phyloP scores from a whole-genome alignment of 2,113 vertebrate species.

The Sinocyclocheilus grahami region DNA sequence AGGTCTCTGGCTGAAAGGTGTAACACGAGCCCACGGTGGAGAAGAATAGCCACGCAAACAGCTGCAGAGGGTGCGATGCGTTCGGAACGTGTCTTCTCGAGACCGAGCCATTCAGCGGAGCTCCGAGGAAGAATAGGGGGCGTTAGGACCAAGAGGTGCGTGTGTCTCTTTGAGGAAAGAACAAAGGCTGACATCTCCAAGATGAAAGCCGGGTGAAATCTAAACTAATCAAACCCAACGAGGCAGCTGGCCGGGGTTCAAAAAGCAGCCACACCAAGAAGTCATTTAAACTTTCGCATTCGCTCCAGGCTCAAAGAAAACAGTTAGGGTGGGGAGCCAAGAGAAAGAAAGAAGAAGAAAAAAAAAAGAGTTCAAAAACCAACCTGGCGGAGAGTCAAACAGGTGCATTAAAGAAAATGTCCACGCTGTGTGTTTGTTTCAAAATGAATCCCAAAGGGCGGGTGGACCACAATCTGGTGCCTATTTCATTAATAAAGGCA shows the following conservation, averaged over 20 bases:
- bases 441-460: conserved; percentile 46
- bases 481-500: conserved; percentile 49
- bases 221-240: conserved; percentile 83
- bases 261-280: conserved; percentile 76
- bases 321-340: conserved; percentile 58
- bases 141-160: conserved; percentile 64
- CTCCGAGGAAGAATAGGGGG: conserved; percentile 52
- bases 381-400: conserved; percentile 86
- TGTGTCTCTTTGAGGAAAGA: conserved; percentile 76
- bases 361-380: conserved; percentile 70
- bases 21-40: conserved; percentile 3
- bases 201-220: conserved; percentile 81
- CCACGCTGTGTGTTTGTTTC: conserved; percentile 64
- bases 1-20: conserved; percentile 27
- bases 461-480: conserved; percentile 28
- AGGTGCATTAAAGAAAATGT: conserved; percentile 77
- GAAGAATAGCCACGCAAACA: conserved; percentile 39
- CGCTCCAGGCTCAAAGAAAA: conserved; percentile 68
- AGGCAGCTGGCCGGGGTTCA: conserved; percentile 82
- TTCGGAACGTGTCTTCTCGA: conserved; percentile 28
- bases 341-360: background rate
- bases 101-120: conserved; percentile 20
- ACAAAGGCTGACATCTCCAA: conserved; percentile 78
- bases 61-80: conserved; percentile 40
- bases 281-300: conserved; percentile 71